phyloP scores from a whole-genome alignment of 2,888 invertebrate genomes.

The Oegoconia quadripuncta region DNA sequence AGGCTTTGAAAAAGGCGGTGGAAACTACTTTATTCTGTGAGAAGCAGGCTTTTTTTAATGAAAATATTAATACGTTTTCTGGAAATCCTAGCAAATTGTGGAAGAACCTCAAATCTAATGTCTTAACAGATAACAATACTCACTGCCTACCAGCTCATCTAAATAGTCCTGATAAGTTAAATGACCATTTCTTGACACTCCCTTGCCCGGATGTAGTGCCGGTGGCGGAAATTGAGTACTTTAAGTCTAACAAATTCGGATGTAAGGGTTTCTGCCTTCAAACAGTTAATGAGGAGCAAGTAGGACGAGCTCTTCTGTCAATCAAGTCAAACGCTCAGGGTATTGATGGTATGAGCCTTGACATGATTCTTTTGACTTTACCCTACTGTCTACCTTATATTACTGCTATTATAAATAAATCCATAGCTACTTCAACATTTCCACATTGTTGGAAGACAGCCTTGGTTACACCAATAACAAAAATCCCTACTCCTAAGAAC shows the following conservation, averaged over 20 bases:
- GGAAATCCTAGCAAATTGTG: conserved; percentile 8
- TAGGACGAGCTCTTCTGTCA: conserved; percentile 7
- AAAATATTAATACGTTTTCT: conserved; percentile 8
- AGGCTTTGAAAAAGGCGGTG: conserved; percentile 9
- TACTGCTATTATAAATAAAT: too few relatives aligned
- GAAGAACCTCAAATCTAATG: conserved; percentile 14
- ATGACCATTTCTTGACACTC: conserved; percentile 10
- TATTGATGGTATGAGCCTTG: conserved; percentile 6
- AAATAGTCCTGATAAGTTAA: conserved; percentile 9
- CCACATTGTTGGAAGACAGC: too few relatives aligned
- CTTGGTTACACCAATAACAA: too few relatives aligned
- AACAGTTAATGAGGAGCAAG: conserved; percentile 1
- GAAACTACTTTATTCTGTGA: conserved; percentile 5
- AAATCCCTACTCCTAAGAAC: too few relatives aligned
- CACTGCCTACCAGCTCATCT: conserved; percentile 11
- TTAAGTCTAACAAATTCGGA: conserved; percentile 5
- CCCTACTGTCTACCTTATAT: conserved; percentile 6
- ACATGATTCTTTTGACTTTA: conserved; percentile 12
- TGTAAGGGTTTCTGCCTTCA: conserved; percentile 5
- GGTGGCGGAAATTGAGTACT: conserved; percentile 5
- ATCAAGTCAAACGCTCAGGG: conserved; percentile 16
- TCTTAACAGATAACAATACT: neutral
- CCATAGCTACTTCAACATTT: too few relatives aligned
- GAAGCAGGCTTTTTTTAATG: conserved; percentile 12
- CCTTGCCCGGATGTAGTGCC: conserved; percentile 1